Evolutionary conservation across 2,797 vertebrate genomes (phyloP), one percentile per base, ranked within the genome.

Genomic region (Martes flavigula): DNA sequence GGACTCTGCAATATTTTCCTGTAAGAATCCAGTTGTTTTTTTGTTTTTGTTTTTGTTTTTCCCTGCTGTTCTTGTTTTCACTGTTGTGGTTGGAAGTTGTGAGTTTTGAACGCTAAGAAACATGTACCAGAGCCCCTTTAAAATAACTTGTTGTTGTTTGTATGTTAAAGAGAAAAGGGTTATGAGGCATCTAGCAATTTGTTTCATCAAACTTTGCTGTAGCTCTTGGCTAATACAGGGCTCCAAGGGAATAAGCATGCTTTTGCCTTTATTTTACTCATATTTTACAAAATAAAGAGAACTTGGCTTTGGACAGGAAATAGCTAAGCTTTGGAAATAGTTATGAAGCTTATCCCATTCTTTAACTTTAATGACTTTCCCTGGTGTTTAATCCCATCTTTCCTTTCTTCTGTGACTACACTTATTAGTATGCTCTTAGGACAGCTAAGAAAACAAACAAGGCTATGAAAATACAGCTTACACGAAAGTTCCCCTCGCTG

Each of bases 321-420:
- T 92, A 97, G 79, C 94, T 95, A 96, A 94, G 87, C 96, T 92
- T 94, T 95, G 38, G 79, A 95, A 96, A 92, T 64, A 95, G 96
- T 96, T 97, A 82, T 91, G 85, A 94, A 68, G 88, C 82, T 97
- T 97, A 97, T 75, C 78, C 85, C 51, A 92, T 97, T 97, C 92
- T 96, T 96, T 96, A 54, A 89, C 97, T 95, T 96, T 94, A 97
- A 97, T 97, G 94, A 90, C 72, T 97, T 95, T 97, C 78, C 62
- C 58, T 92, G 86, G 51, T 66, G 90, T 92, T 97, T 94, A 97
- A 97, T 94, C 56, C 93, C 48, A 89, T 84, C 90, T 72, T 94
- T 54, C 62, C 82, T 77, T 82, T 91, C 38, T 96, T 96, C 90
- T 90, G 73, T 84, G 82, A 94, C 94, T 94, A 38, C 20, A 38